A percentile compares a stretch with the other conserved stretches of the same genome.
Evolutionary conservation across 1,140 invertebrate species (phyloP).

Genomic region (Antheraea mylitta): DNA sequence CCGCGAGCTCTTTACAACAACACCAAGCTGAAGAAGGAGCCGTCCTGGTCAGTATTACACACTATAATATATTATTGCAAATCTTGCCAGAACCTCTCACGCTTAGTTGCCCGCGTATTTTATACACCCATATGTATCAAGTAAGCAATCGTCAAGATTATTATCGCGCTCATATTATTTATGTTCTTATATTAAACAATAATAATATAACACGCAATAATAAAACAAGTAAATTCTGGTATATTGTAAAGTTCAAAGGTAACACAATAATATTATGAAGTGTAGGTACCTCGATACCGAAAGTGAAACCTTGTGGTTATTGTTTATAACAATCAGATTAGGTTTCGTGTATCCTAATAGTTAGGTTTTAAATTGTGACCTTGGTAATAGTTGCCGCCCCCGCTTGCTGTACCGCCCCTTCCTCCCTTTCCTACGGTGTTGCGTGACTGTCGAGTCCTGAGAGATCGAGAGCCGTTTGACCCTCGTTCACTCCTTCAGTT

Average conservation of each 20-base stretch:
- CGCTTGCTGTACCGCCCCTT: no score
- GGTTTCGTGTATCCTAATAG: not conserved
- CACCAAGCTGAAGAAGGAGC: constrained; percentile 59
- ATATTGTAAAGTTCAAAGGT: no score
- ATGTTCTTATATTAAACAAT: no score
- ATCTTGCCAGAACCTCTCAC: not conserved
- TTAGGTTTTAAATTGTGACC: not conserved
- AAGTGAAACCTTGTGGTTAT: not conserved
- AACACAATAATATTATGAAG: no score
- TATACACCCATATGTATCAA: not conserved
- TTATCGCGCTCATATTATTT: no score
- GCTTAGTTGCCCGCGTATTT: not conserved
- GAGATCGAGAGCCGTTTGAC: no score
- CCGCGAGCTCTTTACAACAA: constrained; percentile 75
- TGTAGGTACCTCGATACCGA: not conserved
- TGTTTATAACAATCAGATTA: not conserved
- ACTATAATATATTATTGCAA: not conserved
- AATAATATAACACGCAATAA: no score
- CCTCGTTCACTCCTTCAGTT: no score
- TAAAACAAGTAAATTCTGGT: no score
- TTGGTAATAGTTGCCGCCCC: not conserved
- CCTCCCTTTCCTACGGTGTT: no score
- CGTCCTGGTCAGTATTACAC: constrained; percentile 60
- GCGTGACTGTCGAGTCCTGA: no score
- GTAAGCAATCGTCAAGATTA: no score